These are phyloP conservation scores for Leptinotarsa lineolata DNA, from an alignment of 1,140 invertebrate species.

Conservation along the genomic window DNA sequence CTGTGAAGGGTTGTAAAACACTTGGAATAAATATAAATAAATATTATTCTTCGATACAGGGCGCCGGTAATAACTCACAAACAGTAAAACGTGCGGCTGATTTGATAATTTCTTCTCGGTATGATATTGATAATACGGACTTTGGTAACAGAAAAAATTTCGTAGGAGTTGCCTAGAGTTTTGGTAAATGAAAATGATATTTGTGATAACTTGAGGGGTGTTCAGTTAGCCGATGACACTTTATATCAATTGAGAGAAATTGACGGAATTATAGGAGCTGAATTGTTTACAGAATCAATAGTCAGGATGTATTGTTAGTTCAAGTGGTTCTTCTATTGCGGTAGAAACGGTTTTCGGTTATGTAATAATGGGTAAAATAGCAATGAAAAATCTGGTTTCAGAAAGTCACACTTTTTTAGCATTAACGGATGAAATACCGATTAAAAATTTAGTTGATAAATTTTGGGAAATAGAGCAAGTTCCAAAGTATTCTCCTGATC, in stretches of 20 bases:
- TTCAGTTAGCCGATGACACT: not conserved
- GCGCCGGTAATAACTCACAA: not conserved
- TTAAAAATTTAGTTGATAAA: conserved; percentile 3
- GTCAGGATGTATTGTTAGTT: not conserved
- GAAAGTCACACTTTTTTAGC: not conserved
- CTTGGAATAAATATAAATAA: not conserved
- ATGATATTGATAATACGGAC: not conserved
- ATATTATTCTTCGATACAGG: not conserved
- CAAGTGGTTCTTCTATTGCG: not conserved
- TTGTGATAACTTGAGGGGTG: not conserved
- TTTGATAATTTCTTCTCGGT: not conserved
- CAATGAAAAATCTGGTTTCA: not conserved
- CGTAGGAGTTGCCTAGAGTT: not conserved
- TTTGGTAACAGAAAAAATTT: not conserved
- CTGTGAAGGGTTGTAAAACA: conserved; percentile 8
- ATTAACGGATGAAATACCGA: not conserved
- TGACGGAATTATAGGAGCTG: conserved; percentile 13
- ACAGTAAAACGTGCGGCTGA: not conserved
- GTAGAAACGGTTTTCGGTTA: conserved; percentile 1
- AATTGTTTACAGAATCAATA: not conserved
- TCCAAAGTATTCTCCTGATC: not conserved
- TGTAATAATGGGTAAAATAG: conserved; percentile 14
- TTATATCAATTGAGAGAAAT: not conserved
- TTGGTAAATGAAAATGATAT: not conserved
- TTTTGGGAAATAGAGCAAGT: not conserved